A percentile compares a stretch with the other conserved stretches of the same genome.
phyloP scores from a whole-genome alignment of 2,113 vertebrate genomes.

The Bufo gargarizans region DNA sequence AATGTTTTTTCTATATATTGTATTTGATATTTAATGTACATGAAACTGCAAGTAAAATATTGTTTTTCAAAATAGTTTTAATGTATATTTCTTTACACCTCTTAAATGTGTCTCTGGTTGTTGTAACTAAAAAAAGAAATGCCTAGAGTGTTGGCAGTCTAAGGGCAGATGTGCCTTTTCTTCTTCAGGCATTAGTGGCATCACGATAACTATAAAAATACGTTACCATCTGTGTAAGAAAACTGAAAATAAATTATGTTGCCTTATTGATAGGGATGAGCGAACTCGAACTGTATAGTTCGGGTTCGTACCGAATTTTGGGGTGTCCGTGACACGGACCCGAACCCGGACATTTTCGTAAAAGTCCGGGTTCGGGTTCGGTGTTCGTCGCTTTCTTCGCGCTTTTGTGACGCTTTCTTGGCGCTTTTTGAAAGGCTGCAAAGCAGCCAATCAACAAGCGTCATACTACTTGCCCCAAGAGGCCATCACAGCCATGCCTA shows the following conservation, averaged over 20 bases:
- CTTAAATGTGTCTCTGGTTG: conserved; percentile 62
- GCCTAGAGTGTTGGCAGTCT: conserved; percentile 69
- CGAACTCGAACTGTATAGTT: no score
- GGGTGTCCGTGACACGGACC: no score
- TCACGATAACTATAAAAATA: conserved; percentile 73
- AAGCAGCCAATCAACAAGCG: no score
- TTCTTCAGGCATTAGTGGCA: conserved; percentile 72
- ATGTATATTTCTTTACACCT: conserved; percentile 55
- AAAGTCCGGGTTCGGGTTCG: no score
- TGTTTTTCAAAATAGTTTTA: conserved; percentile 19
- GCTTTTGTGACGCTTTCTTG: no score
- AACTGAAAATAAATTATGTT: conserved; percentile 66
- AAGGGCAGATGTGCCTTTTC: conserved; percentile 70
- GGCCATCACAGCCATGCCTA: no score
- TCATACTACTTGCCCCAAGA: no score
- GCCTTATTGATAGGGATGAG: conserved; percentile 67
- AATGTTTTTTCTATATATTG: background rate
- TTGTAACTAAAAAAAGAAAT: conserved; percentile 67
- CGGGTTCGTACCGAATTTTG: no score
- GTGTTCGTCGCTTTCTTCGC: no score
- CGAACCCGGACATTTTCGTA: no score
- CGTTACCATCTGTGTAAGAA: conserved; percentile 73
- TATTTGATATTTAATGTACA: background rate
- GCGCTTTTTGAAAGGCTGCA: no score
- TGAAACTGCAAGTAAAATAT: conserved; percentile 24